Evolutionary conservation across 2,113 vertebrate species (phyloP).

Genomic region (Egretta garzetta): DNA sequence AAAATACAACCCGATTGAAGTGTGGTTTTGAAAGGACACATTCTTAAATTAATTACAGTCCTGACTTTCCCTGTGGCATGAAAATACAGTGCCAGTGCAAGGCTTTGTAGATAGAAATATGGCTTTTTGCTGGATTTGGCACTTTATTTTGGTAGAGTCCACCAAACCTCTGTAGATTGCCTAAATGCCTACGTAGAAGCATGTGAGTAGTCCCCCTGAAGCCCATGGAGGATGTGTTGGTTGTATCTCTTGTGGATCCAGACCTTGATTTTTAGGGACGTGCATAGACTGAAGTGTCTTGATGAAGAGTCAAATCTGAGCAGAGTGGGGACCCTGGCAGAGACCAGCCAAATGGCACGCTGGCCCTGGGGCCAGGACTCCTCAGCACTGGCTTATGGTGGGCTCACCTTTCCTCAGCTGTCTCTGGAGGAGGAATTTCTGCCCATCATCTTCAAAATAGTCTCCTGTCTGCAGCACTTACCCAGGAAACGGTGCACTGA

Average conservation of each 20-base stretch:
- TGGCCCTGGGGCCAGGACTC: background rate
- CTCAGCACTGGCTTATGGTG: background rate
- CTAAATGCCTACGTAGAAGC: background rate
- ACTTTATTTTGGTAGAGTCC: background rate
- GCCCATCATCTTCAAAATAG: background rate
- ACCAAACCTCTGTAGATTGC: background rate
- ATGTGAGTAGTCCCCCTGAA: background rate
- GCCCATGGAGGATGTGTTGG: background rate
- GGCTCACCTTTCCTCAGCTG: background rate
- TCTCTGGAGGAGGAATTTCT: background rate
- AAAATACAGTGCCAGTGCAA: background rate
- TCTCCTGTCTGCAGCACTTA: background rate
- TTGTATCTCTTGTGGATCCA: background rate
- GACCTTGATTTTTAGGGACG: background rate
- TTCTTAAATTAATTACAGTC: conserved; percentile 71
- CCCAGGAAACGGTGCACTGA: background rate
- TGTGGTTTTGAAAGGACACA: conserved; percentile 56
- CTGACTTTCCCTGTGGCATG: conserved; percentile 25
- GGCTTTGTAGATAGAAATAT: background rate
- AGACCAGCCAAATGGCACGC: background rate
- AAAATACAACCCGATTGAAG: conserved; percentile 59
- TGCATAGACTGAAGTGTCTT: background rate
- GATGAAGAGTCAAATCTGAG: background rate
- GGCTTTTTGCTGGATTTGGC: background rate
- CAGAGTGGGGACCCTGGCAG: background rate